Base-by-base conservation (phyloP, 2,888 invertebrate genomes). In the Drosophila mimetica region DNA sequence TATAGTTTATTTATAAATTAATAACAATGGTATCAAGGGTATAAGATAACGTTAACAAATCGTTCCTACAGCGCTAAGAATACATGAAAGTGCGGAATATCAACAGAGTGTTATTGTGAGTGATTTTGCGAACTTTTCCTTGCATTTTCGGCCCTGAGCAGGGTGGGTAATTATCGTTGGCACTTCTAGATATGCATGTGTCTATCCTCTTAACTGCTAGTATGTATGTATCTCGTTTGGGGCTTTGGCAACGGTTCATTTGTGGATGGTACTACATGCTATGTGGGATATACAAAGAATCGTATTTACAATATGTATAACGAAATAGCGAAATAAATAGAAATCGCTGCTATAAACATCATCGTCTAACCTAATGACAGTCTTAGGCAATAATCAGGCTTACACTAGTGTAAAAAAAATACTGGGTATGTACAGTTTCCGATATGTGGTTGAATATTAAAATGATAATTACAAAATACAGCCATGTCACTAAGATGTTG, bases 201-300 rank as follows among this genome's bases (percentile, higher is more conserved):
- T 18, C 1, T 46, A 36, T 28, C 20, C 44, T 50, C 50, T 72
- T 73, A 70, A 41, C 11, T 18, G 50, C 64, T 65, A 41, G 52
- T 65, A n/a, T n/a, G n/a, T n/a, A n/a, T n/a, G n/a, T n/a, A 73
- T 52, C 51, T 48, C 47, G 47, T 74, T 52, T 74, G 20, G 52
- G 37, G 69, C 87, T 88, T 82, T 82, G 81, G 81, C 72, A 86
- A 63, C 63, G 66, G 85, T 86, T 85, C 13, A 42, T 76, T 74
- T 70, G 55, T 70, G 54, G 34, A 41, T 47, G 44, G 36, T 41
- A 18, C 42, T 64, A 69, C 69, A 22, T 36, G 20, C 42, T 67
- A 67, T 16, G 37, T 16, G 37, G 44, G 16, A 34, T 28, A 25
- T 44, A 46, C 18, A 46, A 14, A 61, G 11, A 30, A 8, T 34